Evolutionary conservation across 2,797 vertebrate species (phyloP), one percentile per base, ranked within the genome.

Genomic region (Sibirionetta formosa): DNA sequence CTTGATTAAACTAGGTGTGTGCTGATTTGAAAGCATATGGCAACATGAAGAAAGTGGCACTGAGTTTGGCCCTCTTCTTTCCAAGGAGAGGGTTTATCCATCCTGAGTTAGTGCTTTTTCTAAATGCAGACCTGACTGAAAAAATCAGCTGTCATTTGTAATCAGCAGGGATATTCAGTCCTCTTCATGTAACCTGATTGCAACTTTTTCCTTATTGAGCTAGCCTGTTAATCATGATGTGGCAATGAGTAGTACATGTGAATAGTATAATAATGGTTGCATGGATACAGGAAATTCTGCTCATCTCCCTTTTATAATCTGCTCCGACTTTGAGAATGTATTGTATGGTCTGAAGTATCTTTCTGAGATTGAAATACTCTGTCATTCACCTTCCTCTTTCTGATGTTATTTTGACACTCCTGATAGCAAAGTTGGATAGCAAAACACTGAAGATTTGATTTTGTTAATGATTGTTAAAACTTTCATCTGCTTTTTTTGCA

Each of bases 81-180:
- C 60, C 60, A 61, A 68, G 60, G 71, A 76, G 71, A 79, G 35
- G 60, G 17, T 58, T 92, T 88, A 48, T 70, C 83, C 4, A 0
- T 57, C 26, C 48, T 0, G 0, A 92, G 66, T 54, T 63, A 81
- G 75, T 42, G 70, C 63, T 40, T 93, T 94, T 89, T 91, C 71
- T 72, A 87, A 95, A 94, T 87, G 90, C 86, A 80, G 71, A 80
- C 65, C 75, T 87, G 53, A 63, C 83, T 77, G 61, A 90, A 94
- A 73, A 88, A 95, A 91, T 77, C 66, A 87, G 44, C 88, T 92
- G 91, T 96, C 91, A 96, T 96, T 96, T 96, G 93, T 88, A 96
- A 96, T 97, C 95, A 97, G 83, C 78, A 87, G 71, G 60, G 93
- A 96, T 96, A 96, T 96, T 97, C 94, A 96, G 91, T 53, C 71